These are phyloP conservation scores for Montipora capitata DNA, from an alignment of 92 coral and sea anemone species.

Conservation along the genomic window DNA sequence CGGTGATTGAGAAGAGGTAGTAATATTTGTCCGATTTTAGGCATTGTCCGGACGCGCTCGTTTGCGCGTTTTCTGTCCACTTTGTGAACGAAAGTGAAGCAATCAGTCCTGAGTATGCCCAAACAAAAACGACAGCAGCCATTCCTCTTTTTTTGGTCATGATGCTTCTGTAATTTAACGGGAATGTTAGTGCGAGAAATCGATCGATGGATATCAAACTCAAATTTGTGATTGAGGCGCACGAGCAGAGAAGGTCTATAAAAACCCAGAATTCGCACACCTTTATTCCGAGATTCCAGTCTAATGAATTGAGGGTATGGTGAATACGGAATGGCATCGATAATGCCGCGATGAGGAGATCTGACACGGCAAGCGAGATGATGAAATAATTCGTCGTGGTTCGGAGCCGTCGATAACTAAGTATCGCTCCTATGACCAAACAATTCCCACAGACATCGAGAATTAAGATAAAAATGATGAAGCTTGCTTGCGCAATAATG, in stretches of 20 bases:
- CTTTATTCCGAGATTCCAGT: conserved; percentile 90
- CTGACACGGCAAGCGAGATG: conserved; percentile 96
- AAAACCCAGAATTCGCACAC: conserved; percentile 93
- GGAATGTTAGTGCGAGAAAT: conserved; percentile 91
- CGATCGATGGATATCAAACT: conserved; percentile 93
- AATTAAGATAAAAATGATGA: conserved; percentile 89
- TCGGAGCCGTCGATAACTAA: conserved; percentile 88
- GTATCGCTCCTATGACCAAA: conserved; percentile 90
- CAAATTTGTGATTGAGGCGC: conserved; percentile 92
- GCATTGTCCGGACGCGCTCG: conserved; percentile 71
- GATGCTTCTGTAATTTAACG: conserved; percentile 88
- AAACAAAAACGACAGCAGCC: conserved; percentile 80
- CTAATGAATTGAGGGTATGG: conserved; percentile 85
- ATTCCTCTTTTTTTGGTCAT: conserved; percentile 83
- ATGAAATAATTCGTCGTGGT: conserved; percentile 95
- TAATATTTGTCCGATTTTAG: conserved; percentile 84
- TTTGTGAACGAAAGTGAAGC: conserved; percentile 86
- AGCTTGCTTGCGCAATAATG: conserved; percentile 91
- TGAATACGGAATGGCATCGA: conserved; percentile 97
- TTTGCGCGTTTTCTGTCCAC: conserved; percentile 82
- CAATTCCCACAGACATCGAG: conserved; percentile 95
- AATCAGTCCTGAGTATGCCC: conserved; percentile 85
- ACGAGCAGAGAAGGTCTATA: conserved; percentile 86
- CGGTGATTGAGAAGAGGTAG: conserved; percentile 83
- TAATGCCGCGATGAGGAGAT: conserved; percentile 87